phyloP scores from a whole-genome alignment of 1,140 invertebrate species.

The Aleiodes sp. region DNA sequence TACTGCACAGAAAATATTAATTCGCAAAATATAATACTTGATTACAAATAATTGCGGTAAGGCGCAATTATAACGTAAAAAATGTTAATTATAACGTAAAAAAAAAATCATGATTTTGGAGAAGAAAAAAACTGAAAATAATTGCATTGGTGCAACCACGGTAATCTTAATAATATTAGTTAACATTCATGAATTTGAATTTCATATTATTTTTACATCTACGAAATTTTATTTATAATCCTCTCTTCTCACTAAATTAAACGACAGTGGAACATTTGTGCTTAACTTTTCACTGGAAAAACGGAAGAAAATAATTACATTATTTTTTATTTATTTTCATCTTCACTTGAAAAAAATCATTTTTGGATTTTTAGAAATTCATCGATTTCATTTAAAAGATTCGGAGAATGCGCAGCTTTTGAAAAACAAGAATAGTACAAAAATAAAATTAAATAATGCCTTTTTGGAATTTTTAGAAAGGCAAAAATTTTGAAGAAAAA shows the following conservation, averaged over 20 bases:
- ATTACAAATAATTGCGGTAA: too few relatives aligned
- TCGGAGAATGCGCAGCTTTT: too few relatives aligned
- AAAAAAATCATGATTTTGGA: too few relatives aligned
- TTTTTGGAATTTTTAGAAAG: too few relatives aligned
- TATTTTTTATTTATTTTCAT: background rate
- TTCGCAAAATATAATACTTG: too few relatives aligned
- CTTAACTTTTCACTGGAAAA: conserved; percentile 38
- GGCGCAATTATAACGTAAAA: too few relatives aligned
- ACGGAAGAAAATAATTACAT: conserved; percentile 54
- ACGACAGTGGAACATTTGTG: conserved; percentile 46
- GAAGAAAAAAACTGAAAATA: background rate
- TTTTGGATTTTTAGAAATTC: background rate
- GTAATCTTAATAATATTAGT: conserved; percentile 42
- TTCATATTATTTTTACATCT: conserved; percentile 45
- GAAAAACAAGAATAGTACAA: too few relatives aligned
- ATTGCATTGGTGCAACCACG: conserved; percentile 47
- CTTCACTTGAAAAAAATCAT: background rate
- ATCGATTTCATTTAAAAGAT: background rate
- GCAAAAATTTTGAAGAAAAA: too few relatives aligned
- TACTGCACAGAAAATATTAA: too few relatives aligned
- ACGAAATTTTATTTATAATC: conserved; percentile 58
- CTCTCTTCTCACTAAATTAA: conserved; percentile 42
- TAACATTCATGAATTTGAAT: conserved; percentile 48
- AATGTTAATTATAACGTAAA: background rate
- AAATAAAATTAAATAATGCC: too few relatives aligned